Evolutionary conservation across 2,797 vertebrate species (phyloP).

Genomic region (Hoplostethus atlanticus): DNA sequence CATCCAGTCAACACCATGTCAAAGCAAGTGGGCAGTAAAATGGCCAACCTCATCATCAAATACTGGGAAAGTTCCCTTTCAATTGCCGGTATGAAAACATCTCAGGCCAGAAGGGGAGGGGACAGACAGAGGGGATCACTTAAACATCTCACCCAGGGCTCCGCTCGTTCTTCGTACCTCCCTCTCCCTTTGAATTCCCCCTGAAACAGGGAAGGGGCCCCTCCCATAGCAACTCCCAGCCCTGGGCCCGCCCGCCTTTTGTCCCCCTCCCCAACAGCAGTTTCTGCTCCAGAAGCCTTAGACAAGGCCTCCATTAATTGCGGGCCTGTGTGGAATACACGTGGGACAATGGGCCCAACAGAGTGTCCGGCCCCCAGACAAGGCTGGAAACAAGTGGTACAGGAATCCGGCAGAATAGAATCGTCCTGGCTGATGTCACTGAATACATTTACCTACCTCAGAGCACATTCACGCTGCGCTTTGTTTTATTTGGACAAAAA

Average conservation of each 20-base stretch:
- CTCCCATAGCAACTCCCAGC: slow-evolving; percentile 88
- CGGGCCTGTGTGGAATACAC: slow-evolving; percentile 88
- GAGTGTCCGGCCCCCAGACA: slow-evolving; percentile 93
- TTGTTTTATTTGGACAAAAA: slow-evolving; percentile 86
- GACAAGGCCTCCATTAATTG: slow-evolving; percentile 99
- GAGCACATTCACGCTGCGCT: slow-evolving; percentile 89
- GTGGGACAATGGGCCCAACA: slow-evolving; percentile 92
- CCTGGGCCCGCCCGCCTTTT: slow-evolving; percentile 73
- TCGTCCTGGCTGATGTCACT: slow-evolving; percentile 95
- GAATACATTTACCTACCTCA: slow-evolving; percentile 99
- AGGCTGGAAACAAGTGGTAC: slow-evolving; percentile 96
- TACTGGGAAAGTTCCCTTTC: slow-evolving; percentile 66
- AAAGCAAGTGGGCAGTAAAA: slow-evolving; percentile 70
- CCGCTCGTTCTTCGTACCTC: slow-evolving; percentile 75
- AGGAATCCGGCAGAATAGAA: slow-evolving; percentile 93
- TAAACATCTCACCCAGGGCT: slow-evolving; percentile 74
- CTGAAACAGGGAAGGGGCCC: slow-evolving; percentile 66
- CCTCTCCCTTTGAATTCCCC: slow-evolving; percentile 85
- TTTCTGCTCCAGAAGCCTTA: slow-evolving; percentile 93
- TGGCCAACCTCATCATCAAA: slow-evolving; percentile 77
- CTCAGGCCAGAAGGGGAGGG: slow-evolving; percentile 75
- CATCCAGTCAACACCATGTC: slow-evolving; percentile 22
- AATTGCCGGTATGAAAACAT: slow-evolving; percentile 73
- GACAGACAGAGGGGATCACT: slow-evolving; percentile 73
- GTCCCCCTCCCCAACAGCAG: slow-evolving; percentile 87